Conservation (phyloP, 2,888 invertebrate genomes). For the Chymomyza fuscimana region DNA sequence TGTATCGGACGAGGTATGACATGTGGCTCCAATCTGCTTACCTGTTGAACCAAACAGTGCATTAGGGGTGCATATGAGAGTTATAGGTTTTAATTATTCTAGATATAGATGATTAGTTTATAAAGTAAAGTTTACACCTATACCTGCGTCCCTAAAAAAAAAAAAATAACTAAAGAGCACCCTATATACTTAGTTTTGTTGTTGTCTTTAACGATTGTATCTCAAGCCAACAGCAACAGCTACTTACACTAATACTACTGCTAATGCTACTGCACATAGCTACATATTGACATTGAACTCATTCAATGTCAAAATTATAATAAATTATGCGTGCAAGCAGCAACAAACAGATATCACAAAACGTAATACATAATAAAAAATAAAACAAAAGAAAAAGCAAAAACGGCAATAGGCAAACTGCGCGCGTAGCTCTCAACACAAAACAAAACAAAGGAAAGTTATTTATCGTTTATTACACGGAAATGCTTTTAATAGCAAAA, state of each 20-base stretch:
- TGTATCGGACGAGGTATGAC: too few species aligned
- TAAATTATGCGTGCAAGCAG: constrained; percentile 67
- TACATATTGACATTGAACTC: constrained; percentile 73
- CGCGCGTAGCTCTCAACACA: background rate
- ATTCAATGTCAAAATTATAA: constrained; percentile 77
- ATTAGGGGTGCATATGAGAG: too few species aligned
- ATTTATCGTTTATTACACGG: constrained; percentile 68
- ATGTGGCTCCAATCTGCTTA: too few species aligned
- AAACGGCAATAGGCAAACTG: background rate
- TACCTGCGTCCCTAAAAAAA: too few species aligned
- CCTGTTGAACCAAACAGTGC: too few species aligned
- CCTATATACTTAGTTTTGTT: background rate
- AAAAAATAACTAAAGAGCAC: too few species aligned
- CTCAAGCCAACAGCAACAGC: background rate
- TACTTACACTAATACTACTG: background rate
- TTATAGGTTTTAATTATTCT: too few species aligned
- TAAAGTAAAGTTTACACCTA: too few species aligned
- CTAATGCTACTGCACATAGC: background rate
- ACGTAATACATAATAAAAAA: background rate
- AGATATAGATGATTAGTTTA: too few species aligned
- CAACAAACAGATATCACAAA: constrained; percentile 14
- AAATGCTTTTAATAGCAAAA: constrained; percentile 39
- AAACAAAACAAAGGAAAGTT: constrained; percentile 54
- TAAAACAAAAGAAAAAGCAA: background rate
- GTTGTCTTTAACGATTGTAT: background rate